Base-by-base conservation (phyloP, 2,888 invertebrate species). In the Drepanosiphum platanoidis region DNA sequence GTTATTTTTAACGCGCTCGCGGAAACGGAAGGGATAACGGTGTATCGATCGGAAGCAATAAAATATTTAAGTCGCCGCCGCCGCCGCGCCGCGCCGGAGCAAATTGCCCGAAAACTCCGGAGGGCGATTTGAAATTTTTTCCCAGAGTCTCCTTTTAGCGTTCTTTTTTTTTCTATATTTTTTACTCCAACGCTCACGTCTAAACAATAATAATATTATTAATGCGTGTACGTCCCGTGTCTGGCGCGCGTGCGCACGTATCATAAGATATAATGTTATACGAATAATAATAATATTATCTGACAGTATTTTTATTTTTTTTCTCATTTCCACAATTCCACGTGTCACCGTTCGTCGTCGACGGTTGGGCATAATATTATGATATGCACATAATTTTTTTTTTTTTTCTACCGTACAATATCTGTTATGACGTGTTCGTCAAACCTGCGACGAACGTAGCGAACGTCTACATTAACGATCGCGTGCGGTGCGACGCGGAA, bases 1-100 rank as follows among this genome's bases (percentile, higher is more conserved):
- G 84, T 84, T 70, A 70, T 84, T 84, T 84, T 70, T 58, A 77
- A 77, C 83, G 83, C 72, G 74, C 61, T 4, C 34, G n/a, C 75
- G 74, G 83, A 82, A 61, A 82, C 32, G 74, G 52, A 36, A 34
- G 34, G 68, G 75, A 68, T 18, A 18, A 22, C 52, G 5, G 52
- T 32, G 82, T 36, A 68, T 68, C 84, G 84, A 84, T 84, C 84
- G 84, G 84, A 84, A 84, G 84, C 77, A 84, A 84, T 84, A 84
- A 84, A 84, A 84, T 84, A 84, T 84, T 84, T 84, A 83, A 83
- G 75, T 46, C 72, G 72, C 39, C 58, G 36, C 42, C 72, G 42
- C 46, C 46, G 52, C 52, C 13, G n/a, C n/a, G n/a, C n/a, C n/a
- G n/a, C n/a, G 71, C 74, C 75, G 32, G 39, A 84, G 58, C 84